These are phyloP conservation scores for Melanotaenia maccullochi DNA, from an alignment of 2,797 vertebrate genomes.

Conservation along the genomic window DNA sequence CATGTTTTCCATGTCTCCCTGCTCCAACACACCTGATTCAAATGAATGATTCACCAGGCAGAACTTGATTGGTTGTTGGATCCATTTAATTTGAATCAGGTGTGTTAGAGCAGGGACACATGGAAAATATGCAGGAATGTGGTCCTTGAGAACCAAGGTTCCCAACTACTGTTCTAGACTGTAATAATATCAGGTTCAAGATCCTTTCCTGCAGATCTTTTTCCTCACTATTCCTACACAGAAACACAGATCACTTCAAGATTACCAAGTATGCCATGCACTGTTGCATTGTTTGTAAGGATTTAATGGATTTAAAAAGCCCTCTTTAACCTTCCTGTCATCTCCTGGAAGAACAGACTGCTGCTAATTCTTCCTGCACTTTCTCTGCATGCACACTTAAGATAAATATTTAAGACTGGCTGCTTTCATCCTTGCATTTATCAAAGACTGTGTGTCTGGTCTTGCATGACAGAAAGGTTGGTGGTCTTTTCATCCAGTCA, in stretches of 20 bases:
- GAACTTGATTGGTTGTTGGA: too few species aligned
- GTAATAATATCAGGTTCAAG: not conserved
- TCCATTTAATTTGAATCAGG: too few species aligned
- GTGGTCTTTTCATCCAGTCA: slow-evolving; percentile 55
- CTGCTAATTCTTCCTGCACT: slow-evolving; percentile 23
- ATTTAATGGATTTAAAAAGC: slow-evolving; percentile 72
- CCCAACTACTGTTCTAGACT: not conserved
- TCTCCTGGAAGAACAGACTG: slow-evolving; percentile 37
- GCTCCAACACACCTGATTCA: too few species aligned
- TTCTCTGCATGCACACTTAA: slow-evolving; percentile 15
- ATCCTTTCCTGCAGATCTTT: slow-evolving; percentile 9
- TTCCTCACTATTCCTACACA: slow-evolving; percentile 28
- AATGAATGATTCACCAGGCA: too few species aligned
- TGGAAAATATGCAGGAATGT: too few species aligned
- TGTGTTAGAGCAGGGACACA: too few species aligned
- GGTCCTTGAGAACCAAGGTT: too few species aligned
- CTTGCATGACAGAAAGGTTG: slow-evolving; percentile 22
- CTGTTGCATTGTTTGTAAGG: slow-evolving; percentile 59
- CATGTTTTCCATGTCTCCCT: too few species aligned
- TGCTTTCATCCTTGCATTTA: not conserved
- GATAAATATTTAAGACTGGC: slow-evolving; percentile 10
- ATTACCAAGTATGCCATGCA: slow-evolving; percentile 55
- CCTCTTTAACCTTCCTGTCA: slow-evolving; percentile 50
- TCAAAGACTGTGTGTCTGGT: slow-evolving; percentile 12
- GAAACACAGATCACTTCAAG: slow-evolving; percentile 55